These are phyloP conservation scores for Tursiops truncatus DNA, from an alignment of 2,113 vertebrate genomes.

Conservation along the genomic window DNA sequence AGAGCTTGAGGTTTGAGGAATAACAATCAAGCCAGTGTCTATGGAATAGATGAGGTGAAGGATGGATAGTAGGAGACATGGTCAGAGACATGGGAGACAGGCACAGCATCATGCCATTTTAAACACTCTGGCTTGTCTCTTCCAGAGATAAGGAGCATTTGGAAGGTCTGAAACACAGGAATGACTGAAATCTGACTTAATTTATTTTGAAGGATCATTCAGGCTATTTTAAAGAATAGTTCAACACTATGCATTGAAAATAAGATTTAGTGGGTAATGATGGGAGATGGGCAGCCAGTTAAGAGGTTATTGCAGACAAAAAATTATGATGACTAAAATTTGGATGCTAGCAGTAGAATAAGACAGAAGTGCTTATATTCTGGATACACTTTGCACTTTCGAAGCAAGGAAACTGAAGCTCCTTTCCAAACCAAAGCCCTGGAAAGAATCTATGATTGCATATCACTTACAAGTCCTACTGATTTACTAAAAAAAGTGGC, in stretches of 20 bases:
- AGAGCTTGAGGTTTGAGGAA: background rate
- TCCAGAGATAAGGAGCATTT: background rate
- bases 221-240: background rate
- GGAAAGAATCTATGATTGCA: background rate
- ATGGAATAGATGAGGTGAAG: background rate
- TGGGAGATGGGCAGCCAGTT: background rate
- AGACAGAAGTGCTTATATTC: background rate
- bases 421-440: background rate
- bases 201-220: background rate
- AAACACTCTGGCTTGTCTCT: background rate
- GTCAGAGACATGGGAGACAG: background rate
- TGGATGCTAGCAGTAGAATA: background rate
- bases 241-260: background rate
- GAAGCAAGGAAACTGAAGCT: background rate
- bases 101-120: rapidly evolving
- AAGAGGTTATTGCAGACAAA: background rate
- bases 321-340: background rate
- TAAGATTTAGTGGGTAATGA: background rate
- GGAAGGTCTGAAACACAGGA: background rate
- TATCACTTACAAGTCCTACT: background rate
- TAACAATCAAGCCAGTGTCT: background rate
- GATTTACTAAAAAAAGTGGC: background rate
- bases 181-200: background rate
- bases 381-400: background rate
- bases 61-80: no score